Conservation (phyloP, 2,888 invertebrate genomes). For the Myopa testacea region DNA sequence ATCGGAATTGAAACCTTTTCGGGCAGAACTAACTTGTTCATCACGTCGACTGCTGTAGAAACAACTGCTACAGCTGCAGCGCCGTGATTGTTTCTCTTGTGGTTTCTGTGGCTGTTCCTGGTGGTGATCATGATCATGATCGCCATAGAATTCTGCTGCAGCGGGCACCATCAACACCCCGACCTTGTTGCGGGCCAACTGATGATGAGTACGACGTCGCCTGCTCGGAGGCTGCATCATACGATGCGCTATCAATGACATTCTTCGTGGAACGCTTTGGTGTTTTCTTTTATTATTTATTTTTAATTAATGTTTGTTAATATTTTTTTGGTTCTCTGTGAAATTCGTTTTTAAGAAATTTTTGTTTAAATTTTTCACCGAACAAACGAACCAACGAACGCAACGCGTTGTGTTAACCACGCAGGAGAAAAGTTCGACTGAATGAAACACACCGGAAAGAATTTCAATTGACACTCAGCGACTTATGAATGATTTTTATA, state of each 20-base stretch:
- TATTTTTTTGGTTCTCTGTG: no score
- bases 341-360: no score
- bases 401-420: background rate
- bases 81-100: no score
- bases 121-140: constrained; percentile 43
- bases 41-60: background rate
- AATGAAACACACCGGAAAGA: background rate
- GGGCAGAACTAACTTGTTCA: constrained; percentile 16
- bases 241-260: constrained; percentile 62
- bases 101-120: constrained; percentile 39
- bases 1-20: no score
- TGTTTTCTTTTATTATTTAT: background rate
- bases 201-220: constrained; percentile 50
- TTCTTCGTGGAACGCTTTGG: constrained; percentile 38
- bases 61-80: constrained; percentile 18
- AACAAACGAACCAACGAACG: background rate
- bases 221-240: constrained; percentile 58
- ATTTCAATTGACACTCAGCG: background rate
- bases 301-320: background rate
- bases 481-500: background rate
- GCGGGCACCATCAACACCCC: constrained; percentile 58
- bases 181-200: constrained; percentile 57
- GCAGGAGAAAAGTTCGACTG: background rate
- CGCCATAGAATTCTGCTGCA: constrained; percentile 52
- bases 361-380: background rate